Conservation (phyloP, 2,113 vertebrate genomes). For the Urocolius indicus region DNA sequence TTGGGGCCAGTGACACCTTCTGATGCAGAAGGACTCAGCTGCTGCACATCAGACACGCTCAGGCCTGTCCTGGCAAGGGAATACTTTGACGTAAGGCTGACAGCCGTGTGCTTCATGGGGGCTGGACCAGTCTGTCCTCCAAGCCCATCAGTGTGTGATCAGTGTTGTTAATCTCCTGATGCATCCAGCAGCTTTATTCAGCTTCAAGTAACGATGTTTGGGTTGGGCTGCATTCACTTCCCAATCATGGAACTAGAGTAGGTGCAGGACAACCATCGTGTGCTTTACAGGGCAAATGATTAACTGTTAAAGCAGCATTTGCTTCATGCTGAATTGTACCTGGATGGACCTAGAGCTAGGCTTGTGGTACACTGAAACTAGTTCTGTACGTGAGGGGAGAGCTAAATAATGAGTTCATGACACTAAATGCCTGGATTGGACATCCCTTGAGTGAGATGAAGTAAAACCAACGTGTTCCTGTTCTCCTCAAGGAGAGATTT, state of each 20-base stretch:
- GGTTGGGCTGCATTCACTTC: not conserved
- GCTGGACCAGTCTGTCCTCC: not conserved
- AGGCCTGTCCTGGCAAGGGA: not conserved
- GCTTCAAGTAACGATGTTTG: not conserved
- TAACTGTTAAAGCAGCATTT: not conserved
- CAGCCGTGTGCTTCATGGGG: not conserved
- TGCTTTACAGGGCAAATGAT: not conserved
- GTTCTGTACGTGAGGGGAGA: not conserved
- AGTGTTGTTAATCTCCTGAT: not conserved
- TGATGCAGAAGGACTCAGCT: not conserved
- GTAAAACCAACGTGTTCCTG: not conserved
- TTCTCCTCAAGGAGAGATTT: not conserved
- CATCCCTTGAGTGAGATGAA: not conserved
- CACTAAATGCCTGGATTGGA: not conserved
- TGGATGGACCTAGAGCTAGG: not conserved
- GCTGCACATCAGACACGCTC: not conserved
- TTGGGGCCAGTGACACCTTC: constrained; percentile 45
- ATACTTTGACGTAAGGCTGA: not conserved
- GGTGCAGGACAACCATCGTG: not conserved
- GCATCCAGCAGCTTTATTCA: not conserved
- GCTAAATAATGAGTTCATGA: not conserved
- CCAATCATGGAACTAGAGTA: not conserved
- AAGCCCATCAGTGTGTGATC: not conserved
- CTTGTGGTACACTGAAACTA: not conserved
- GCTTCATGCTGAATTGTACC: not conserved